Evolutionary conservation across 2,797 vertebrate species (phyloP), one percentile per base, ranked within the genome.

Genomic region (Sparus aurata): DNA sequence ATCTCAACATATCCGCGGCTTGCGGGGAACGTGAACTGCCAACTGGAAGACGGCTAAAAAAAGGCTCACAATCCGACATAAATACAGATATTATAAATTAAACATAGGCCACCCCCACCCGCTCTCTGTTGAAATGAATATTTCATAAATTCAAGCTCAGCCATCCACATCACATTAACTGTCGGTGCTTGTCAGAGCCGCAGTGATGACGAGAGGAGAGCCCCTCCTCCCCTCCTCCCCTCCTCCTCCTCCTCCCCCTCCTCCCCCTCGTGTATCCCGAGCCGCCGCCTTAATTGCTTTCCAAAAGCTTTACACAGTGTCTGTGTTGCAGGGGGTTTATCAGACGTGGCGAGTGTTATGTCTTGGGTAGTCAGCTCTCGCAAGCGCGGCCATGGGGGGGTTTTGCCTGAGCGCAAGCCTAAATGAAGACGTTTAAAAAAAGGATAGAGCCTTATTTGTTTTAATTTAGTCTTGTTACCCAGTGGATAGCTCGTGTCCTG

Each of bases 61-160:
- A 62, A 73, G n/a, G 25, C 61, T 34, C 61, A 75, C 68, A 55
- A 50, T 79, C 67, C 68, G 75, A 65, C 83, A 88, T 79, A 87
- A 86, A 92, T 79, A 82, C 87, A 90, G 76, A 76, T 75, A 20
- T 59, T 47, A 83, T 94, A 69, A 91, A 94, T 94, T 80, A 93
- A 69, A 92, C 82, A 94, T 88, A 0, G 59, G 43, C 27, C 38
- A 27, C 80, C 80, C 79, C 87, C 82, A 45, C 68, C 38, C 55
- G 4, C 60, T 73, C 43, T 43, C 49, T 83, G 73, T 82, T 79
- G 23, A 77, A 87, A 95, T 95, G 74, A 93, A 95, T 94, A 94
- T 94, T 95, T 94, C 77, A 95, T 95, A 80, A 68, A 85, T 86
- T 78, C 69, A 80, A 84, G 81, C 86, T 84, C 87, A 90, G 81